These are phyloP conservation scores for Gila robusta DNA, from an alignment of 2,797 vertebrate species.

Conservation along the genomic window DNA sequence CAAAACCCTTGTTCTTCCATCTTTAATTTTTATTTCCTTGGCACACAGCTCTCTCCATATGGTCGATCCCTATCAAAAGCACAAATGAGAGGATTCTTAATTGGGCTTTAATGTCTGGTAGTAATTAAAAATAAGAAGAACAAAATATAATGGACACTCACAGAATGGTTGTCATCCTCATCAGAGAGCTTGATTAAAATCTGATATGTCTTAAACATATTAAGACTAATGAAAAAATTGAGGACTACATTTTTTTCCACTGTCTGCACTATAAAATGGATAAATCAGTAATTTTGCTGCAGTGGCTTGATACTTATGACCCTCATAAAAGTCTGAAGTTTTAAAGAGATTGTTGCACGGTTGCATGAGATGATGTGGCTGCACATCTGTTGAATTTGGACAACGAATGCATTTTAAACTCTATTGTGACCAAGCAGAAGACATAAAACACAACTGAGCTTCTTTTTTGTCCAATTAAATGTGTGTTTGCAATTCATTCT, in stretches of 20 bases:
- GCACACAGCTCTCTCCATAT: conserved; percentile 44
- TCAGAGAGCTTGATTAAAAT: conserved; percentile 45
- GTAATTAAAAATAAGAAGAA: conserved; percentile 52
- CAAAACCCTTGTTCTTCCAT: conserved; percentile 37
- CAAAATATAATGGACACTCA: conserved; percentile 42
- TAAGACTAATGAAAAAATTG: conserved; percentile 43
- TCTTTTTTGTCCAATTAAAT: conserved; percentile 20
- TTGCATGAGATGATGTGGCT: background rate
- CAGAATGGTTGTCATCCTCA: conserved; percentile 36
- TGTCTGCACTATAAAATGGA: background rate
- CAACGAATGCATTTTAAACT: background rate
- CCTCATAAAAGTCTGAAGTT: conserved; percentile 22
- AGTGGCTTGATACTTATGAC: conserved; percentile 27
- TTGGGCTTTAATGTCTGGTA: conserved; percentile 54
- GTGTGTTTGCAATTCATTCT: background rate
- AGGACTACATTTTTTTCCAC: background rate
- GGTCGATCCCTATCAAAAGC: conserved; percentile 50
- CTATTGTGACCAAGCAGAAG: background rate
- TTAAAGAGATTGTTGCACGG: background rate
- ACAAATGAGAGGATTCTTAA: conserved; percentile 42
- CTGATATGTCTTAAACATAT: conserved; percentile 32
- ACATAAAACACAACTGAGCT: background rate
- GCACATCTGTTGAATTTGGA: conserved; percentile 1
- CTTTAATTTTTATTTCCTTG: conserved; percentile 48
- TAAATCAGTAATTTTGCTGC: conserved; percentile 25